Base-by-base conservation (phyloP, 92 coral and sea anemone genomes). In the Zoanthus gigantus region DNA sequence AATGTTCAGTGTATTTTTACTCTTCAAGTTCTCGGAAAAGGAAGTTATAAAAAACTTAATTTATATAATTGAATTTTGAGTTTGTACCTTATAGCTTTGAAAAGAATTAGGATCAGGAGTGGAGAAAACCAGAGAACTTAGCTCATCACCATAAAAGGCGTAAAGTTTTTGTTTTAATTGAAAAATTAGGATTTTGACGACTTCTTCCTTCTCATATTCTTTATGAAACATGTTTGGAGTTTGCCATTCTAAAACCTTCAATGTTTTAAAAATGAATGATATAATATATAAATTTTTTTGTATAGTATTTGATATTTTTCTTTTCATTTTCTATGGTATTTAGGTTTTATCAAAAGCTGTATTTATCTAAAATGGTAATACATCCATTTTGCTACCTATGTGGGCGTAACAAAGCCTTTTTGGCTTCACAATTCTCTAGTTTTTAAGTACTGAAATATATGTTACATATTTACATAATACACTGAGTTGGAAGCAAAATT, bases 321-420 rank as follows among this genome's bases (percentile, higher is more conserved):
- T 14, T 14, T 58, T 65, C 42, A 56, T 37, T 37, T 37, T 37
- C 4, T 37, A 4, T 37, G 71, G 28, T 76, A 9, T 18, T 29
- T 10, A 34, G 53, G 57, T 53, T 17, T 56, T 78, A 44, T 58
- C 72, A 37, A 79, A 58, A 79, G 34, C 60, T 76, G 29, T 52
- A 76, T 76, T 76, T 18, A 76, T 76, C 58, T 50, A 76, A 76
- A 79, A 60, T 58, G 72, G 58, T 58, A 79, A 79, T 79, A 58
- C 71, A 4, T 17, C 14, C 12, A 42, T 37, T 50, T 50, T 50
- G 17, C 63, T 3, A n/a, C 29, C 12, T 65, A 37, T 80, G 84
- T 80, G 18, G 74, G 84, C 53, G 84, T 80, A 80, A 80, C 42
- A 63, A 65, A 61, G 60, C 17, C 74, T 42, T 61, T 80, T 80